Conservation (phyloP, 2,113 vertebrate genomes). For the Fulmarus glacialis region DNA sequence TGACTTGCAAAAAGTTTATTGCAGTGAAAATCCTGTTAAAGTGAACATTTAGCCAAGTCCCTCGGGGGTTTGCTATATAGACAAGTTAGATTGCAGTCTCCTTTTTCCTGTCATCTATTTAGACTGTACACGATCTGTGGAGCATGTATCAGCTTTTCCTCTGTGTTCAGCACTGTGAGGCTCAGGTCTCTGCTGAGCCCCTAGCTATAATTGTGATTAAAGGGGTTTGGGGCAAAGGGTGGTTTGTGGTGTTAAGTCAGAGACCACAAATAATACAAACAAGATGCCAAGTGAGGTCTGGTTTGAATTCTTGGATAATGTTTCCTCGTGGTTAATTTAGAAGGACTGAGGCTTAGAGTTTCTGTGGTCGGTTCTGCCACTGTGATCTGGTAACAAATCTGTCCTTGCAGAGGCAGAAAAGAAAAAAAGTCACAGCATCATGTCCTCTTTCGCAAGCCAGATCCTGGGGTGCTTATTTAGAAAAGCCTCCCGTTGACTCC, state of each 20-base stretch:
- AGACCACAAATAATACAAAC: conserved; percentile 45
- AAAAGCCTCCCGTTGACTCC: background rate
- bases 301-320: conserved; percentile 5
- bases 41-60: background rate
- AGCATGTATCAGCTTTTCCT: background rate
- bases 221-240: conserved; percentile 7
- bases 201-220: conserved; percentile 6
- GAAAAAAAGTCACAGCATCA: background rate
- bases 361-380: background rate
- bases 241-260: conserved; percentile 30
- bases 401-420: background rate
- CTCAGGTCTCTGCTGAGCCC: background rate
- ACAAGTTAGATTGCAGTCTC: background rate
- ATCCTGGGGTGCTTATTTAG: conserved; percentile 31
- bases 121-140: background rate
- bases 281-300: conserved; percentile 10
- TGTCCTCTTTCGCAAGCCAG: background rate
- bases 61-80: background rate
- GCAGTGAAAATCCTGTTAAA: background rate
- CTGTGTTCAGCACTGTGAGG: background rate
- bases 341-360: background rate
- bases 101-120: background rate
- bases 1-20: background rate
- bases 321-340: background rate
- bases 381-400: conserved; percentile 18